These are phyloP conservation scores for Mya arenaria DNA, from an alignment of 1,140 invertebrate genomes.

Conservation along the genomic window DNA sequence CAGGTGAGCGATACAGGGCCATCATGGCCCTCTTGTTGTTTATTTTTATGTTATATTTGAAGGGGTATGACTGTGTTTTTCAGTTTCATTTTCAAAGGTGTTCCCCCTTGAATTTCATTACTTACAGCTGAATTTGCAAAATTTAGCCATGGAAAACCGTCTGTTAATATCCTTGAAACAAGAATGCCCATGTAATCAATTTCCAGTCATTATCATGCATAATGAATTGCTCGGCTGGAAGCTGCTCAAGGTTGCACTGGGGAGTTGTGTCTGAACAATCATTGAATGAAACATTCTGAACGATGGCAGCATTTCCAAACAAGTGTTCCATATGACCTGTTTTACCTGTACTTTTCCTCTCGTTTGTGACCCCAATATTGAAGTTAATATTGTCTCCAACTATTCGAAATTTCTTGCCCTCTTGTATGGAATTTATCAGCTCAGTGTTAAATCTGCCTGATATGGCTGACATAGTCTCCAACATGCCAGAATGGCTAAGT, in stretches of 20 bases:
- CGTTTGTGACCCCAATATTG: conserved; percentile 8
- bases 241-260: no score
- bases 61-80: conserved; percentile 6
- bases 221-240: no score
- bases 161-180: no score
- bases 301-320: conserved; percentile 40
- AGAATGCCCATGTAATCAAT: no score
- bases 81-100: neutral
- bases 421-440: conserved; percentile 23
- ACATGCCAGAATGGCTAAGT: conserved; percentile 18
- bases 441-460: conserved; percentile 31
- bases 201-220: no score
- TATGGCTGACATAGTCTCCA: conserved; percentile 21
- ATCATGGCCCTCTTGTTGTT: no score
- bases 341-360: conserved; percentile 24
- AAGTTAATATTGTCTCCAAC: conserved; percentile 50
- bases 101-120: no score
- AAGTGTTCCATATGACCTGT: conserved; percentile 38
- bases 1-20: no score
- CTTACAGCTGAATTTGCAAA: no score
- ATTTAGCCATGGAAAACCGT: no score
- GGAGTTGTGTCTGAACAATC: neutral
- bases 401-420: conserved; percentile 19
- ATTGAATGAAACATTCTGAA: conserved; percentile 42
- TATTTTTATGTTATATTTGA: neutral